Base-by-base conservation (phyloP, 2,888 invertebrate genomes). In the Machimus atricapillus region DNA sequence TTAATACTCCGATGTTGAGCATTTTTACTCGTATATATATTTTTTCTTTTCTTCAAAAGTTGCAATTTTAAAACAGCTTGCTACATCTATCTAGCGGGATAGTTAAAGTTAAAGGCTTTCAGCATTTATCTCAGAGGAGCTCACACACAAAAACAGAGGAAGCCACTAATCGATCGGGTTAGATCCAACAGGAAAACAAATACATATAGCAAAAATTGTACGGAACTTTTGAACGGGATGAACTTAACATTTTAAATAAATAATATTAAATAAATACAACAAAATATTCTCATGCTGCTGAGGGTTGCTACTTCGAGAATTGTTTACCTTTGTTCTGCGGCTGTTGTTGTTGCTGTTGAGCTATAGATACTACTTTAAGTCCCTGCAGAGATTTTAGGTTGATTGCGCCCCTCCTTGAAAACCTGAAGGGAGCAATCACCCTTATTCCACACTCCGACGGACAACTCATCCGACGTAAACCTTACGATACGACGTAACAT, bases 331-430 rank as follows among this genome's bases (percentile, higher is more conserved):
- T 89, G 81, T 87, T 88, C 56, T 81, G 81, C 9, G 81, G 52
- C 43, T 78, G 78, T 78, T 78, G 78, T 66, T 87, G 34, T 12
- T 88, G 88, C 52, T 89, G 89, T 88, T 92, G 92, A 86, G 93
- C 91, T 87, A 94, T 91, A 1, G 94, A 94, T 88, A 95, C 94
- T 86, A 95, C 94, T 91, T 95, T 95, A 87, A 95, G 93, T 12
- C 94, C 94, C 91, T 95, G 94, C 88, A 95, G 90, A 12, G 94
- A 93, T 90, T 95, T 95, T 23, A 95, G 93, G 90, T 95, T 95
- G 87, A 95, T 93, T 37, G 94, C 93, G 3, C 94, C n/a, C n/a
- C 94, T 31, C 94, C 94, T 91, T 94, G 94, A 90, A 95, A 94
- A 52, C 94, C 94, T 9, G 94, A 94, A n/a, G 95, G 94, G 86